Evolutionary conservation across 2,113 vertebrate species (phyloP).

Genomic region (Tauraco erythrolophus): DNA sequence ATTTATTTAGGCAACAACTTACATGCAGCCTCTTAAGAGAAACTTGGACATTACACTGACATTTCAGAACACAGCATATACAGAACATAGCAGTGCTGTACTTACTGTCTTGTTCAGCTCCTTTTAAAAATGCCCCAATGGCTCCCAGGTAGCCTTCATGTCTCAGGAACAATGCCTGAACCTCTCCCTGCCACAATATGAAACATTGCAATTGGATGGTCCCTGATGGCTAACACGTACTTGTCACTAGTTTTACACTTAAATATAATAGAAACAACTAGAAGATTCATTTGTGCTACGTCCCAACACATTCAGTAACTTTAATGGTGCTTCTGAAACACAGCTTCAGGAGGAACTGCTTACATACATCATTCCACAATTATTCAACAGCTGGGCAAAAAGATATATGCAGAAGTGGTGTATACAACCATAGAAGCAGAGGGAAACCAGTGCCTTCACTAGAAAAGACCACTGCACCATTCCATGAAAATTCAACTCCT

Average conservation of each 20-base stretch:
- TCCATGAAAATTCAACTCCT: constrained; percentile 54
- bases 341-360: neutral
- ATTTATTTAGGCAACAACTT: constrained; percentile 34
- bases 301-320: constrained; percentile 52
- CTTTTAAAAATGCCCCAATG: constrained; percentile 97
- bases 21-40: constrained; percentile 61
- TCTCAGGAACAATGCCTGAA: constrained; percentile 96
- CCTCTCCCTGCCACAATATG: constrained; percentile 88
- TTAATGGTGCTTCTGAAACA: neutral
- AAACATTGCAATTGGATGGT: constrained; percentile 63
- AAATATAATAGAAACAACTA: constrained; percentile 40
- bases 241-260: constrained; percentile 63
- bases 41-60: constrained; percentile 52
- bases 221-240: constrained; percentile 49
- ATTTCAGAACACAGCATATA: constrained; percentile 64
- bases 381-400: neutral
- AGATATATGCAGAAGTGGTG: neutral
- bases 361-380: constrained; percentile 8
- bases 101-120: constrained; percentile 99
- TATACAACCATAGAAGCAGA: neutral
- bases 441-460: neutral
- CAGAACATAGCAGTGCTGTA: constrained; percentile 45
- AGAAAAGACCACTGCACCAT: neutral
- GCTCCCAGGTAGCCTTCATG: constrained; percentile 98
- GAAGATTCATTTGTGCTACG: constrained; percentile 40